Percentiles rank a stretch among this genome's conserved stretches.
Evolutionary conservation across 53 echinoderm and acorn worm genomes (phyloP).

Genomic region (Zoroaster sp.): DNA sequence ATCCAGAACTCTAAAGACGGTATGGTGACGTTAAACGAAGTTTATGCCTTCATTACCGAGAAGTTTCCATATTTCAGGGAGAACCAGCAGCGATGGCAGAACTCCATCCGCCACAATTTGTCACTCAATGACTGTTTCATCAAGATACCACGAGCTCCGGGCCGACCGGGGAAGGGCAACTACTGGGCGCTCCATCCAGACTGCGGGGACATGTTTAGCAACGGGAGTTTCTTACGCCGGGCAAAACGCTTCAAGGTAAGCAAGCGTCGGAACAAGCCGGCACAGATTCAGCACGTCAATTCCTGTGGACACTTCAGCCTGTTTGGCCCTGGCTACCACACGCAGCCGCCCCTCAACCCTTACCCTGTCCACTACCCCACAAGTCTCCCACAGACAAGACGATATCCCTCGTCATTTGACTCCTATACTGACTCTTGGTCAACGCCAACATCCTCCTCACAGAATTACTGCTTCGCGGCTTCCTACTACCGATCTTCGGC

Average conservation of each 20-base stretch:
- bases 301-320: slow-evolving; percentile 83
- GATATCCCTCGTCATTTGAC: neutral
- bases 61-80: slow-evolving; percentile 88
- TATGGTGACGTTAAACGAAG: slow-evolving; percentile 86
- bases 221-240: slow-evolving; percentile 82
- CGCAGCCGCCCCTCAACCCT: neutral
- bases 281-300: slow-evolving; percentile 85
- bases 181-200: slow-evolving; percentile 92
- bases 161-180: slow-evolving; percentile 88
- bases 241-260: slow-evolving; percentile 85
- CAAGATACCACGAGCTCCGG: slow-evolving; percentile 85
- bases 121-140: slow-evolving; percentile 89
- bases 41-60: slow-evolving; percentile 87
- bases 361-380: neutral
- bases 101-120: slow-evolving; percentile 87
- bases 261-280: slow-evolving; percentile 73
- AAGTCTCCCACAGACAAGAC: slow-evolving; percentile 1
- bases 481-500: slow-evolving; percentile 12
- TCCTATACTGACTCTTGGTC: neutral
- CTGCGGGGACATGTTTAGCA: slow-evolving; percentile 91
- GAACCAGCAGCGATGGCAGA: slow-evolving; percentile 93
- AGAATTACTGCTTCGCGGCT: neutral
- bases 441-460: neutral
- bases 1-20: slow-evolving; percentile 88
- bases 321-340: slow-evolving; percentile 28